Evolutionary conservation across 64 coral and sea anemone genomes (phyloP).

Genomic region (Stichodactyla mertensii): DNA sequence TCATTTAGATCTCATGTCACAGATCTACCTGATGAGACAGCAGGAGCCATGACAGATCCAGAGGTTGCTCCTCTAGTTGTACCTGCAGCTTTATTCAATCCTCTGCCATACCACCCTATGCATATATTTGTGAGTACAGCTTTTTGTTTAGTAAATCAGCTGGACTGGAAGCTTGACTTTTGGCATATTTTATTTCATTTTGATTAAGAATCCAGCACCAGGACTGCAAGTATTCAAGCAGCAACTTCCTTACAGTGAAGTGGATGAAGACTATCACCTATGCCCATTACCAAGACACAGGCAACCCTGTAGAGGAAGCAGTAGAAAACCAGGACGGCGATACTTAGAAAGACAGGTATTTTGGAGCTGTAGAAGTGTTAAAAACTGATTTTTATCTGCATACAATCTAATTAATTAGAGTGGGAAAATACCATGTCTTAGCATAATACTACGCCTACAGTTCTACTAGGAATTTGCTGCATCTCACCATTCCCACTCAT

Average conservation of each 20-base stretch:
- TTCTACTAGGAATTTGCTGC: too few species aligned
- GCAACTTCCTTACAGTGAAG: constrained; percentile 76
- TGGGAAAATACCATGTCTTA: too few species aligned
- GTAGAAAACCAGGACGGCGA: constrained; percentile 57
- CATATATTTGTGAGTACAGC: constrained; percentile 82
- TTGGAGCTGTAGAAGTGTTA: not conserved
- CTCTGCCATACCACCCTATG: constrained; percentile 70
- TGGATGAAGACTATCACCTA: constrained; percentile 92
- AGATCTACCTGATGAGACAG: constrained; percentile 50
- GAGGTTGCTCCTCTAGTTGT: constrained; percentile 86
- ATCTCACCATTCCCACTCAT: too few species aligned
- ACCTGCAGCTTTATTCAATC: constrained; percentile 69
- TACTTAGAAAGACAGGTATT: constrained; percentile 94
- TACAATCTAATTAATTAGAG: too few species aligned
- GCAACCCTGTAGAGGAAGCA: constrained; percentile 42
- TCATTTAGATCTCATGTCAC: constrained; percentile 29
- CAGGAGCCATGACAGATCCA: constrained; percentile 36
- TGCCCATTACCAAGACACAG: constrained; percentile 83
- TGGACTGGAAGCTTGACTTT: too few species aligned
- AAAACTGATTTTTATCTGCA: too few species aligned
- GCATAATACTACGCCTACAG: too few species aligned
- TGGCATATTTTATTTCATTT: not conserved
- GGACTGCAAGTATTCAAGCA: constrained; percentile 74
- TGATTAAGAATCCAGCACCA: constrained; percentile 78
- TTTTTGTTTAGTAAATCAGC: not conserved